A percentile compares a stretch with the other conserved stretches of the same genome.
Conservation (phyloP, 1,140 invertebrate genomes). For the Calliopsis andreniformis region DNA sequence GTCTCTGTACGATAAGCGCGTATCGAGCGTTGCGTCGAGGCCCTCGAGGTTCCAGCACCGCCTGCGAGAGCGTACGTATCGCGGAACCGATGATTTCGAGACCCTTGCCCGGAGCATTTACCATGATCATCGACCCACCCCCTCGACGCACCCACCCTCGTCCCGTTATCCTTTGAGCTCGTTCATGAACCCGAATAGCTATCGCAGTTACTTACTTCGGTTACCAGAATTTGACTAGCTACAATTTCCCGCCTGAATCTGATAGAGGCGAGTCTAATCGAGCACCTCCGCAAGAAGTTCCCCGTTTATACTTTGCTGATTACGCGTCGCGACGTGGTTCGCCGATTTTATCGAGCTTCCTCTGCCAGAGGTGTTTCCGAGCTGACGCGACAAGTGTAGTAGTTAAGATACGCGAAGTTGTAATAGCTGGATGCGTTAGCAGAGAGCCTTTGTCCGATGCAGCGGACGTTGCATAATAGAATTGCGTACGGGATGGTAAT, state of each 20-base stretch:
- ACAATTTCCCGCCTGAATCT: constrained; percentile 4
- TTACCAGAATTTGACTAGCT: constrained; percentile 31
- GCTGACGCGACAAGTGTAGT: neutral
- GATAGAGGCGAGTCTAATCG: constrained; percentile 6
- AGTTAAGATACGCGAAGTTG: too few relatives aligned
- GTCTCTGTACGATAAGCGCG: constrained; percentile 78
- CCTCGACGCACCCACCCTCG: neutral
- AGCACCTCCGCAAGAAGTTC: neutral
- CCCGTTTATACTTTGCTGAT: constrained; percentile 10
- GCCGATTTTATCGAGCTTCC: constrained; percentile 5
- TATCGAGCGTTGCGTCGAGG: constrained; percentile 56
- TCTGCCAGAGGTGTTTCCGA: neutral
- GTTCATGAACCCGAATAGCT: constrained; percentile 55
- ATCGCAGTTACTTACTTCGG: constrained; percentile 37
- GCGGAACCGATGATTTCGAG: constrained; percentile 56
- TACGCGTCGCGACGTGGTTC: neutral
- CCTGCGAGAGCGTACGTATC: constrained; percentile 48
- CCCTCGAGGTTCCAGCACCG: constrained; percentile 53
- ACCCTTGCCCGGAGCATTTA: constrained; percentile 33
- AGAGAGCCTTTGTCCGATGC: too few relatives aligned
- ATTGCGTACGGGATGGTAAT: too few relatives aligned
- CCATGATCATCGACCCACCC: constrained; percentile 33
- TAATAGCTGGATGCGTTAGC: too few relatives aligned
- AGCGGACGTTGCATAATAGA: too few relatives aligned
- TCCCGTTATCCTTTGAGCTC: constrained; percentile 44